A percentile compares a stretch with the other conserved stretches of the same genome.
Conservation (phyloP, 1,140 invertebrate species). For the Papilio dardanus region DNA sequence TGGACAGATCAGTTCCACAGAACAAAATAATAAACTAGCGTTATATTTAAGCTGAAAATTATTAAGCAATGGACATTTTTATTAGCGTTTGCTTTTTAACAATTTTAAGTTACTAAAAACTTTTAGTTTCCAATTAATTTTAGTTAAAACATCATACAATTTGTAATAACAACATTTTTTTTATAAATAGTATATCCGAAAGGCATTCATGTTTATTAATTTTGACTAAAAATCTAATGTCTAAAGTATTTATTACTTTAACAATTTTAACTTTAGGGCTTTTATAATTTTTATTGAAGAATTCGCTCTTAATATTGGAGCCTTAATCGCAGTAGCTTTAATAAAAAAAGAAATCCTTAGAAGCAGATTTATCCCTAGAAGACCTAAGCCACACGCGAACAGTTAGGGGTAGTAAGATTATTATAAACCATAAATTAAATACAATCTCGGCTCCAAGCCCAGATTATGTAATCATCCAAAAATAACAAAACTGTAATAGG, state of each 20-base stretch:
- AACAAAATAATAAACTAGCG: slow-evolving; percentile 58
- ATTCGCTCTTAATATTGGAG: neutral
- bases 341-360: neutral
- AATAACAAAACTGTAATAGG: neutral
- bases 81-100: slow-evolving; percentile 1
- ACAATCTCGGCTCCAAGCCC: neutral
- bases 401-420: neutral
- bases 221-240: slow-evolving; percentile 13
- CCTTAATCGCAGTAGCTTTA: neutral
- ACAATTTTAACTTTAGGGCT: neutral
- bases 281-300: neutral
- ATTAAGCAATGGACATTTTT: slow-evolving; percentile 44
- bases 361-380: neutral
- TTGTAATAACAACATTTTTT: slow-evolving; percentile 45
- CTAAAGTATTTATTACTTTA: neutral
- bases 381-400: too few species aligned
- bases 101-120: slow-evolving; percentile 40
- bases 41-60: slow-evolving; percentile 71
- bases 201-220: slow-evolving; percentile 58
- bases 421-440: neutral
- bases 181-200: slow-evolving; percentile 49
- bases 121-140: slow-evolving; percentile 25
- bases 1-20: slow-evolving; percentile 72
- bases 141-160: slow-evolving; percentile 40
- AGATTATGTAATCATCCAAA: neutral